phyloP scores from a whole-genome alignment of 2,113 vertebrate species.

The Montifringilla adamsi region DNA sequence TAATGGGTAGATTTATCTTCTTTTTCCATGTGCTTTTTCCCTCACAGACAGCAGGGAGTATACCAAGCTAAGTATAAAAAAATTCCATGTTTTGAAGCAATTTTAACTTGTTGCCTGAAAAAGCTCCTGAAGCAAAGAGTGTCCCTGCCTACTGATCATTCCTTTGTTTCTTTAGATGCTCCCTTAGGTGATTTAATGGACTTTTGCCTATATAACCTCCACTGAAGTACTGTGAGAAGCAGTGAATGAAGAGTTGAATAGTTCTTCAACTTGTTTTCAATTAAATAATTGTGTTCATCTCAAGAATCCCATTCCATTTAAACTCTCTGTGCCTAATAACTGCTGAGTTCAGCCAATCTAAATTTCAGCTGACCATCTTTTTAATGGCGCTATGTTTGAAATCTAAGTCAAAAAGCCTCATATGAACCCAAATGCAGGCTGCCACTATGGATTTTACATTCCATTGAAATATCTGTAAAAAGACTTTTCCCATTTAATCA shows the following conservation, averaged over 20 bases:
- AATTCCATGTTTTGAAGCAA: neutral
- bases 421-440: neutral
- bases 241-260: neutral
- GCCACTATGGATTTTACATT: neutral
- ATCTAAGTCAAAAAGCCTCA: neutral
- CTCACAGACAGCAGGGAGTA: neutral
- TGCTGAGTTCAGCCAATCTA: neutral
- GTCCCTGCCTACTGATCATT: neutral
- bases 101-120: neutral
- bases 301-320: neutral
- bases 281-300: neutral
- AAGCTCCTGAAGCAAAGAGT: neutral
- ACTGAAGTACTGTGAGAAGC: neutral
- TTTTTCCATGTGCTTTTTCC: neutral
- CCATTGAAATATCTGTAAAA: neutral
- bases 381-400: neutral
- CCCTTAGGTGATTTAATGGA: neutral
- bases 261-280: neutral
- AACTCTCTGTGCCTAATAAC: neutral
- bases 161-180: neutral
- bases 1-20: neutral
- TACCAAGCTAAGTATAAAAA: neutral
- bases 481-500: neutral
- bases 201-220: neutral
- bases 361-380: neutral